Evolutionary conservation across 2,797 vertebrate genomes (phyloP).

Genomic region (Phaenicophaeus curvirostris): DNA sequence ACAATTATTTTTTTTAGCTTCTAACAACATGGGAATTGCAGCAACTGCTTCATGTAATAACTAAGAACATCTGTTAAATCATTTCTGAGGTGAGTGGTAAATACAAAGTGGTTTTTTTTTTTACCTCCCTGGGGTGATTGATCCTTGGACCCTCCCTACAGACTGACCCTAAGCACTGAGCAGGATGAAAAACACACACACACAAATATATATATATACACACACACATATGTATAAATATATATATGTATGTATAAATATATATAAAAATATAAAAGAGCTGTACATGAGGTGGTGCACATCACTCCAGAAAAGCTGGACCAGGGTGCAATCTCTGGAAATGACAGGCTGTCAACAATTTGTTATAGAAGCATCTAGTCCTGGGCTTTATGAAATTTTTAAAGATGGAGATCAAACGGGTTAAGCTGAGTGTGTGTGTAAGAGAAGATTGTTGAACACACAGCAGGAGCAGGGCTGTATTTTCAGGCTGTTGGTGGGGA

Average conservation of each 20-base stretch:
- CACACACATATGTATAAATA: too few relatives aligned
- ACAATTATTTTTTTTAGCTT: not conserved
- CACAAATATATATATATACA: too few relatives aligned
- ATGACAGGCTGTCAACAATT: accelerated
- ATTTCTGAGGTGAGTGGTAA: not conserved
- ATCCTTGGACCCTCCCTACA: accelerated
- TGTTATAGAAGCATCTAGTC: not conserved
- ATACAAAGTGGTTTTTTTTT: not conserved
- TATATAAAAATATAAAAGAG: not conserved
- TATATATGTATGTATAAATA: too few relatives aligned
- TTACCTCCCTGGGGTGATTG: not conserved
- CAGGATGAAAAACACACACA: not conserved
- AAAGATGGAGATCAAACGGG: not conserved
- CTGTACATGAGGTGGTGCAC: not conserved
- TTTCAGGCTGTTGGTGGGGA: not conserved
- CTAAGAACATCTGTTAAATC: not conserved
- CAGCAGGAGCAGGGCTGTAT: not conserved
- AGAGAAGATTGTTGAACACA: not conserved
- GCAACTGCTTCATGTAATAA: not conserved
- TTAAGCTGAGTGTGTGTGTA: not conserved
- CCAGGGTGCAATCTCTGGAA: not conserved
- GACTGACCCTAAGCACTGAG: not conserved
- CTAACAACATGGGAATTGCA: not conserved
- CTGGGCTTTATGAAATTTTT: not conserved
- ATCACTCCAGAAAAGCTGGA: not conserved